phyloP scores from a whole-genome alignment of 1,140 invertebrate genomes.

The Aphis craccivora region DNA sequence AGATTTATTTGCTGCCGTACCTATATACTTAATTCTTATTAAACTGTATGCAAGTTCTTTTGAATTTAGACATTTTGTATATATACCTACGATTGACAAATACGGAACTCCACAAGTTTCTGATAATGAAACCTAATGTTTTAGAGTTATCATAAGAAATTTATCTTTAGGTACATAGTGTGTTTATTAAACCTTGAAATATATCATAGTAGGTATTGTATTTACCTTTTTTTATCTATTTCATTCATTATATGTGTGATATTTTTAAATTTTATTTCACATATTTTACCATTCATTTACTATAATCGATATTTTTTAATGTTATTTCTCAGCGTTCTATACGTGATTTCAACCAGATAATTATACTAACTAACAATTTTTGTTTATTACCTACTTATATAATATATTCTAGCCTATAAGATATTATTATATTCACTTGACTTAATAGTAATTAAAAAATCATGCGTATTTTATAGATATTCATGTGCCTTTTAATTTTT shows the following conservation, averaged over 20 bases:
- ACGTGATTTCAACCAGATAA: background rate
- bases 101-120: background rate
- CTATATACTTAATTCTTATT: background rate
- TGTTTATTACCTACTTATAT: background rate
- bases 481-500: background rate
- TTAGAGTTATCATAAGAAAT: background rate
- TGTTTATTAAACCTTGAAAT: background rate
- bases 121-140: background rate
- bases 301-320: background rate
- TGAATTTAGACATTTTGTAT: background rate
- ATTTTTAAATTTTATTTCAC: background rate
- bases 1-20: background rate
- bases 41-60: background rate
- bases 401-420: background rate
- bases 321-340: background rate
- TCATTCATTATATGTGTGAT: background rate
- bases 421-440: background rate
- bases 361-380: background rate
- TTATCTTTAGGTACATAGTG: background rate
- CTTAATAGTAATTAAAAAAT: background rate
- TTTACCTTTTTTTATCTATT: background rate
- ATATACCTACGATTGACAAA: background rate
- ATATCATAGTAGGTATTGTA: background rate
- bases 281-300: background rate
- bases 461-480: background rate